These are phyloP conservation scores for Drosophila watanabei DNA, from an alignment of 1,140 invertebrate genomes.

Conservation along the genomic window DNA sequence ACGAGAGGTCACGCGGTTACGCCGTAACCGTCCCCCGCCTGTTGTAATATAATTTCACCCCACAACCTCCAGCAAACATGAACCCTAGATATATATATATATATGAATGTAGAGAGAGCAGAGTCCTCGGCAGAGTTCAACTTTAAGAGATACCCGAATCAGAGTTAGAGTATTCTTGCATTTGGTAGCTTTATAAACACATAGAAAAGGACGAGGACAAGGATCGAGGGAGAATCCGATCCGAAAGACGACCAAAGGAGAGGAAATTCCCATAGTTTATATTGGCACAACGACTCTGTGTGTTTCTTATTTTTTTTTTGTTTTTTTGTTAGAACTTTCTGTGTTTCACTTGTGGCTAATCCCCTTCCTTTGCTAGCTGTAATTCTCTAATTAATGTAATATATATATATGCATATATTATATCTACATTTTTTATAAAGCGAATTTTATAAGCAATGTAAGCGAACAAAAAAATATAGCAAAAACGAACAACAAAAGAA, in stretches of 20 bases:
- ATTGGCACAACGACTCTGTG: constrained; percentile 11
- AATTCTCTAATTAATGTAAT: constrained; percentile 20
- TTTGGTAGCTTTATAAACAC: constrained; percentile 74
- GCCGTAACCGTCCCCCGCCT: constrained; percentile 27
- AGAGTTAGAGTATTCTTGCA: constrained; percentile 72
- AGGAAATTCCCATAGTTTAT: constrained; percentile 31
- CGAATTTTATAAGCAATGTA: constrained; percentile 21
- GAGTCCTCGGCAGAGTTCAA: constrained; percentile 24
- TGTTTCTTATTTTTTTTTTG: constrained; percentile 11
- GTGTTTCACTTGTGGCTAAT: constrained; percentile 14
- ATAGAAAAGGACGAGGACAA: constrained; percentile 18
- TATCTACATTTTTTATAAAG: constrained; percentile 14
- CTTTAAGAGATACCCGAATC: constrained; percentile 39
- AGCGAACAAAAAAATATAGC: constrained; percentile 23
- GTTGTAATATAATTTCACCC: constrained; percentile 74
- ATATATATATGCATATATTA: constrained; percentile 26
- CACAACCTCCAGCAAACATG: not conserved
- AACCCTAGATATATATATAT: constrained; percentile 11
- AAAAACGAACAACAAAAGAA: constrained; percentile 25
- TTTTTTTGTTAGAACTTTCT: constrained; percentile 9
- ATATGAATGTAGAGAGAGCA: not conserved
- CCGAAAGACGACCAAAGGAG: constrained; percentile 16
- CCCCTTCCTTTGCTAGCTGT: constrained; percentile 8
- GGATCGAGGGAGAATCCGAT: constrained; percentile 6
- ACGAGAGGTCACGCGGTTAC: constrained; percentile 2